Base-by-base conservation (phyloP, 2,888 invertebrate genomes). In the Scaptomyza reducta region DNA sequence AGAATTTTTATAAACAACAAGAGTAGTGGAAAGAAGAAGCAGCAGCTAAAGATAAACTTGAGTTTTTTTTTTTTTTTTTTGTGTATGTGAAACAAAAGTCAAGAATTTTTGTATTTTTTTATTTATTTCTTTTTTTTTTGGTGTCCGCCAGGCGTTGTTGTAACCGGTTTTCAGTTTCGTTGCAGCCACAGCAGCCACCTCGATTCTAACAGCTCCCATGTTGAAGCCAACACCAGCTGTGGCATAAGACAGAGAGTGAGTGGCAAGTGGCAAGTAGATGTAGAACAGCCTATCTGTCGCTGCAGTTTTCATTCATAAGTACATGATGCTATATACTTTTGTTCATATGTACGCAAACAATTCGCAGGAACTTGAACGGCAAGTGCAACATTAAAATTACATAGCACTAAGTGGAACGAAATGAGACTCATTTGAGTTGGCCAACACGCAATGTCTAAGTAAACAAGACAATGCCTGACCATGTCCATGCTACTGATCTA, bases 1-100 rank as follows among this genome's bases (percentile, higher is more conserved):
- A 82, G 87, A 87, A 87, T 85, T 87, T 77, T 76, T 85, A 85
- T 82, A 87, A 82, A 85, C 82, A 82, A 82, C 65, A 67, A 61
- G 44, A 57, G 54, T 44, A 49, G 56, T 59, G 50, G 18, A 6
- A n/a, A 49, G 33, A 47, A 47, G 47, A 13, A 49, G 49, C 6
- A 50, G 29, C 61, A 57, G 59, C 67, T 46, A 66, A 75, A 82
- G 82, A 83, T 82, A 76, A 87, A 87, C 88, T 85, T 77, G 68
- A 74, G 33, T 79, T 58, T 72, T 54, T 44, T 41, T 60, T 49
- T 46, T 46, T 33, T 55, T 51, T 29, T 63, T 33, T 42, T 13
- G 6, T 27, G 25, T 25, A 6, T 62, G 47, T 18, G 46, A 38
- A 40, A 40, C 40, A 40, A 40, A 40, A 40, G 40, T 40, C 40